phyloP scores from a whole-genome alignment of 2,113 vertebrate species.

The Fulica atra region DNA sequence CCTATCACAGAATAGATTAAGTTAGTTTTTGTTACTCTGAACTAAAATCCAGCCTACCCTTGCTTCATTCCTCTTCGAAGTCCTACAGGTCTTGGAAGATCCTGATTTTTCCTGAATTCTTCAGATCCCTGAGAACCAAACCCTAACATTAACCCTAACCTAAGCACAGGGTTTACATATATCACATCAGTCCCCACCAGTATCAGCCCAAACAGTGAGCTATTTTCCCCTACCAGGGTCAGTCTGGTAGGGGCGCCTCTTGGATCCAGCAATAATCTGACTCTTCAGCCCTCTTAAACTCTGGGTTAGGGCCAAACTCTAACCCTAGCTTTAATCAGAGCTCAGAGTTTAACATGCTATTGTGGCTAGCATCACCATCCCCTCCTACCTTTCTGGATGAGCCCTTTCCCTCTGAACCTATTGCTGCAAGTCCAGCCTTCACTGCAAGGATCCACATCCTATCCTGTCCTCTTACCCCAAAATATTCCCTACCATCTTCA shows the following conservation, averaged over 20 bases:
- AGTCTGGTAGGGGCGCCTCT: background rate
- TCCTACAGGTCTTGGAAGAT: background rate
- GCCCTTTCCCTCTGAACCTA: background rate
- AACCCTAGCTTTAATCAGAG: background rate
- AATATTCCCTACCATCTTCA: background rate
- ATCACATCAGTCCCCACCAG: background rate
- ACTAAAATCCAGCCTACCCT: background rate
- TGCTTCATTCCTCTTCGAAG: background rate
- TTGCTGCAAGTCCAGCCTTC: background rate
- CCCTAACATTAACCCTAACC: background rate
- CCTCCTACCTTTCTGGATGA: background rate
- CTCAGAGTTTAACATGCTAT: background rate
- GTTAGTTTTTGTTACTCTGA: background rate
- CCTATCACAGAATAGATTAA: background rate
- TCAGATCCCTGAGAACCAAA: background rate
- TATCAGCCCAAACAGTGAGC: background rate
- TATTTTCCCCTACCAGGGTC: background rate
- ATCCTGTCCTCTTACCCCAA: background rate
- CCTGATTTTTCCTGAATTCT: background rate
- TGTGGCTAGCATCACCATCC: background rate
- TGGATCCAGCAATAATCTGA: background rate
- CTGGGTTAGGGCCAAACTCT: background rate
- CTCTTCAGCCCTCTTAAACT: background rate
- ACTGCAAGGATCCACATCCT: background rate
- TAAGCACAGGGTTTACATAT: background rate